These are phyloP conservation scores for Macroramphosus scolopax DNA, from an alignment of 2,797 vertebrate species.

Conservation along the genomic window DNA sequence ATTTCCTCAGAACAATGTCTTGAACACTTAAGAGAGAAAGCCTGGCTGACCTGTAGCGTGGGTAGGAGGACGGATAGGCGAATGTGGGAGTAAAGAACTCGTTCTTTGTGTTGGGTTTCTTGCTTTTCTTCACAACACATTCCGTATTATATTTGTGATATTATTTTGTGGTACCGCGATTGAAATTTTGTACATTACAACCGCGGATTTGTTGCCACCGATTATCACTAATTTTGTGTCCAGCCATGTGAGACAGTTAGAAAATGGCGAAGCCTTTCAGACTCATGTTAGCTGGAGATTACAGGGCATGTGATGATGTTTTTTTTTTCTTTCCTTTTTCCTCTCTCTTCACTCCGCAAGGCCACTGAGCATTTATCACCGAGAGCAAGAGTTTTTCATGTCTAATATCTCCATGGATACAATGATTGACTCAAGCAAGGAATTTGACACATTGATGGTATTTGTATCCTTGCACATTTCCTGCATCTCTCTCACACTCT, in stretches of 20 bases:
- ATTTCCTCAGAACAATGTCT: slow-evolving; percentile 26
- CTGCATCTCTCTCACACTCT: slow-evolving; percentile 30
- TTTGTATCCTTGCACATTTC: slow-evolving; percentile 43
- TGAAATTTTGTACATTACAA: slow-evolving; percentile 9
- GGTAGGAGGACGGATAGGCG: slow-evolving; percentile 46
- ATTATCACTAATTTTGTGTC: slow-evolving; percentile 25
- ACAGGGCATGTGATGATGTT: slow-evolving; percentile 15
- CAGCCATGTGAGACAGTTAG: slow-evolving; percentile 30
- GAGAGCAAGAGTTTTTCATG: slow-evolving; percentile 45
- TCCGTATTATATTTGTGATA: slow-evolving; percentile 21
- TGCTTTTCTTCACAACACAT: slow-evolving; percentile 16
- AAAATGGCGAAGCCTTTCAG: too few relatives aligned
- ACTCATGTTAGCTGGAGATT: slow-evolving; percentile 27
- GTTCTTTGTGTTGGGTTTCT: too few relatives aligned
- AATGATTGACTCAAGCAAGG: slow-evolving; percentile 46
- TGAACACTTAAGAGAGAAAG: slow-evolving; percentile 37
- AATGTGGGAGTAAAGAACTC: slow-evolving; percentile 59
- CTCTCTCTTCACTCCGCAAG: slow-evolving; percentile 37
- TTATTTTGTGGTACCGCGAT: slow-evolving; percentile 13
- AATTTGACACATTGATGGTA: slow-evolving; percentile 45
- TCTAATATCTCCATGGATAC: slow-evolving; percentile 64
- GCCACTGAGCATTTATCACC: slow-evolving; percentile 38
- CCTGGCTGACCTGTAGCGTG: slow-evolving; percentile 46
- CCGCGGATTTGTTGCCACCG: slow-evolving; percentile 20
- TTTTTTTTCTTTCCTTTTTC: slow-evolving; percentile 17